Percentiles rank a stretch among this genome's conserved stretches.
These are phyloP conservation scores for mouse (Mus musculus) DNA, from an alignment of 2,113 vertebrate genomes.

Conservation along the genomic window GRCm39 chr11:78114501-78115000, in stretches of 20 bases:
- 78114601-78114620: conserved; percentile 63
- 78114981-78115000: neutral
- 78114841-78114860: neutral
- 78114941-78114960: no score
- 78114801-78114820: neutral
- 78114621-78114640: conserved; percentile 54
- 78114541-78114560: conserved; percentile 54
- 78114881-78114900: neutral
- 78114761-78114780: neutral
- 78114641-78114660: conserved; percentile 35
- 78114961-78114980: neutral
- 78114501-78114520: conserved; percentile 48
- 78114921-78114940: neutral
- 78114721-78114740: neutral
- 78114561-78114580: conserved; percentile 66
- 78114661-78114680: conserved; percentile 38
- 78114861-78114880: neutral
- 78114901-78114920: neutral
- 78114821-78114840: neutral
- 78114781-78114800: neutral
- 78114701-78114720: conserved; percentile 61
- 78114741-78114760: neutral
- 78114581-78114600: conserved; percentile 77
- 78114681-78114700: conserved; percentile 62
- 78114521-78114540: conserved; percentile 31